Percentiles rank a stretch among this genome's conserved stretches.
phyloP scores from a whole-genome alignment of 92 coral and sea anemone genomes.

The Galaxea fascicularis region DNA sequence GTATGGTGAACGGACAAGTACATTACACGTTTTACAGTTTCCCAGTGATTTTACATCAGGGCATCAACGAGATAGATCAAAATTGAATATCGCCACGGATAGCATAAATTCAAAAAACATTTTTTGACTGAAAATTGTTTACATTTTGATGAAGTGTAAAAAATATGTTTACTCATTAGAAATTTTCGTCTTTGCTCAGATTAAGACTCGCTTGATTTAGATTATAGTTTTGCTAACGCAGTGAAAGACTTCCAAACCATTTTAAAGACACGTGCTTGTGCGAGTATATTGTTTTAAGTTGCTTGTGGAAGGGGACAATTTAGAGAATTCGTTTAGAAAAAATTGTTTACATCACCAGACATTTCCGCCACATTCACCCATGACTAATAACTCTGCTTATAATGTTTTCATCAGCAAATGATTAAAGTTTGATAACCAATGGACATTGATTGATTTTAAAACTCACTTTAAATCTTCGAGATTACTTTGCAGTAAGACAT shows the following conservation, averaged over 20 bases:
- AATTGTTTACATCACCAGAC: not conserved
- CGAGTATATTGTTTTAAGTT: no score
- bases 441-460: not conserved
- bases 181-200: not conserved
- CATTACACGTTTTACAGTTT: no score
- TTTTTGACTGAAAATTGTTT: no score
- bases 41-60: no score
- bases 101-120: no score
- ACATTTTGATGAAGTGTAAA: no score
- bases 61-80: no score
- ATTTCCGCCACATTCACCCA: not conserved
- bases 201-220: not conserved
- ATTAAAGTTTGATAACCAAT: slow-evolving; percentile 23
- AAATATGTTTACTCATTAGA: not conserved
- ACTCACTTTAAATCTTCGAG: slow-evolving; percentile 6
- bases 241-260: not conserved
- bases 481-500: not conserved
- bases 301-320: no score
- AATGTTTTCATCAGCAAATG: not conserved
- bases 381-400: not conserved
- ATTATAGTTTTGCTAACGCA: not conserved
- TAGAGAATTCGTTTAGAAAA: not conserved
- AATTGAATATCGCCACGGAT: no score
- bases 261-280: not conserved
- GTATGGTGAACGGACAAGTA: no score